Conservation (phyloP, 2,888 invertebrate species). For the Calameuta filiformis region DNA sequence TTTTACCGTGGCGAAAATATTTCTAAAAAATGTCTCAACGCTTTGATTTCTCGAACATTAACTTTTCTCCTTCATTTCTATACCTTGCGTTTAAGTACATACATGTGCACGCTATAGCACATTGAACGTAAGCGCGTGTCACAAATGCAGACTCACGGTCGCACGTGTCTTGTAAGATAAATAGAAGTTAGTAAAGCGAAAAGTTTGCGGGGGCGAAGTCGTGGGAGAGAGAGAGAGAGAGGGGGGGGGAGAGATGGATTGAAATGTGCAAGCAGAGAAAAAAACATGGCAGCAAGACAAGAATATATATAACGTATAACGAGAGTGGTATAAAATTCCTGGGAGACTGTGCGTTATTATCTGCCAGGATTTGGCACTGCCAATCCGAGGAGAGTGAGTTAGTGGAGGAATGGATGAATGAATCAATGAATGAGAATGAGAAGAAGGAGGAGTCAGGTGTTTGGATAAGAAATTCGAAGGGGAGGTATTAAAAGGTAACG, state of each 20-base stretch:
- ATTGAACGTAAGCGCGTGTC: neutral
- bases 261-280: neutral
- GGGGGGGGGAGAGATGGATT: neutral
- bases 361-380: neutral
- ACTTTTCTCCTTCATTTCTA: neutral
- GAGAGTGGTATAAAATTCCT: constrained; percentile 16
- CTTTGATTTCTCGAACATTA: neutral
- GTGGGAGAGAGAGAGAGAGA: neutral
- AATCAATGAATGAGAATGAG: constrained; percentile 5
- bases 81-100: neutral
- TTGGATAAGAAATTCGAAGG: neutral
- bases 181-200: neutral
- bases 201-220: constrained; percentile 1
- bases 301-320: neutral
- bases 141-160: neutral
- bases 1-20: neutral
- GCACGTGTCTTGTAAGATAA: neutral
- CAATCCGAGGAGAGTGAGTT: constrained; percentile 12
- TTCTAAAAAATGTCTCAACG: neutral
- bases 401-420: constrained; percentile 7
- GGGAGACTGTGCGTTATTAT: neutral
- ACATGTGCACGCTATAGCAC: neutral
- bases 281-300: neutral
- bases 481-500: neutral
- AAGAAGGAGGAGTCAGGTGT: neutral